Conservation (phyloP, 92 coral and sea anemone genomes). For the Montipora capitata region DNA sequence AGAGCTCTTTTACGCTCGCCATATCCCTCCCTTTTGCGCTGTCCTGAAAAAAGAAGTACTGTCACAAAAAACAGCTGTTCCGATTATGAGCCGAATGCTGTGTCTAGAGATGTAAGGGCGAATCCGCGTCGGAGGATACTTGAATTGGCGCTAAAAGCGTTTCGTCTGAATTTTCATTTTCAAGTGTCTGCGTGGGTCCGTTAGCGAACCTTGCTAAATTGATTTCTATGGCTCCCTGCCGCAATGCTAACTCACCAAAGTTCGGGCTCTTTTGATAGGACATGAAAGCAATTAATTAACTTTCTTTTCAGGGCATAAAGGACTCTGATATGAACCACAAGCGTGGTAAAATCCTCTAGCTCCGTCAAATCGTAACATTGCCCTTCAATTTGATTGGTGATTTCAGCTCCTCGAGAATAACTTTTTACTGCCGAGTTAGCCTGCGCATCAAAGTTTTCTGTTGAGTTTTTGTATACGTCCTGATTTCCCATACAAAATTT, state of each 20-base stretch:
- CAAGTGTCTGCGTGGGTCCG: background rate
- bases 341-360: too few relatives aligned
- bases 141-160: background rate
- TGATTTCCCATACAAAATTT: too few relatives aligned
- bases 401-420: background rate
- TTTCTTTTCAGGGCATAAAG: slow-evolving; percentile 11
- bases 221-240: slow-evolving; percentile 39
- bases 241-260: slow-evolving; percentile 16
- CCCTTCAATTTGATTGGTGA: background rate
- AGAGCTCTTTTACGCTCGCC: background rate
- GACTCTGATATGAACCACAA: background rate
- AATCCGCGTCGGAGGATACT: background rate
- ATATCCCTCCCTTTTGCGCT: slow-evolving; percentile 9
- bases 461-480: too few relatives aligned
- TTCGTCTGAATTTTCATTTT: background rate
- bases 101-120: background rate
- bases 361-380: background rate
- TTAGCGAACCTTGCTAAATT: slow-evolving; percentile 5
- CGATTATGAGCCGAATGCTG: background rate
- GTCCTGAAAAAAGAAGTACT: background rate
- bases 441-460: too few relatives aligned
- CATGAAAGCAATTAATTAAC: slow-evolving; percentile 34
- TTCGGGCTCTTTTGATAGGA: slow-evolving; percentile 17
- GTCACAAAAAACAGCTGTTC: slow-evolving; percentile 8
- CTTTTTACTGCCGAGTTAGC: too few relatives aligned